Evolutionary conservation across 2,888 invertebrate species (phyloP), one percentile per base, ranked within the genome.

Genomic region (Hypomecis punctinalis): DNA sequence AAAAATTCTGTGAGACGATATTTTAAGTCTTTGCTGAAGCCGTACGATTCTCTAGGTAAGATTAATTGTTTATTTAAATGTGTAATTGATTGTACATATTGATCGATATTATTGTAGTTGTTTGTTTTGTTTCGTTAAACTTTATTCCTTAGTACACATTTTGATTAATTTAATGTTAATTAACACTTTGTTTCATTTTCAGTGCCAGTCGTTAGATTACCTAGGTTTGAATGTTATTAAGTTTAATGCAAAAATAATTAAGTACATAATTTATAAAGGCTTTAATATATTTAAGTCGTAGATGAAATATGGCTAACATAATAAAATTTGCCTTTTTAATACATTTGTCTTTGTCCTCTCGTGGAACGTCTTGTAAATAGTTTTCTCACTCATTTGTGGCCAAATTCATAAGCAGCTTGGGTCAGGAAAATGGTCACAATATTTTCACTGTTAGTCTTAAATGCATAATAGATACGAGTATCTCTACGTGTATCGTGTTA

Each of bases 251-350:
- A 69, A 66, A 67, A 49, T 68, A 72, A 68, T 66, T 72, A 74
- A 65, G 67, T 73, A 70, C 73, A 71, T 63, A 73, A 71, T 77
- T 81, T 82, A 76, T 81, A 81, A 86, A 84, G 85, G 87, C 86
- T 88, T 88, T 87, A 88, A 88, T 87, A 84, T 85, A 82, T 84
- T 83, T 87, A 88, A 85, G 84, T 79, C 80, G 76, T 85, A 84
- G 80, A 77, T 82, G 80, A 23, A 69, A 71, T 63, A 78, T 76
- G 68, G 67, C 60, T 71, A 65, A 52, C 54, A 66, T 63, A 65
- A 60, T 9, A 9, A 40, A 4, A 40, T 57, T 63, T 61, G 63
- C 65, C 52, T 63, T 67, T 63, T 65, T 60, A 66, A 48, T 52
- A 40, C 23, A 52, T 6, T 23, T 42, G 9, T 40, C 7, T 9